Evolutionary conservation across 2,888 invertebrate species (phyloP), one percentile per base, ranked within the genome.

Genomic region (Perizoma flavofasciatum): DNA sequence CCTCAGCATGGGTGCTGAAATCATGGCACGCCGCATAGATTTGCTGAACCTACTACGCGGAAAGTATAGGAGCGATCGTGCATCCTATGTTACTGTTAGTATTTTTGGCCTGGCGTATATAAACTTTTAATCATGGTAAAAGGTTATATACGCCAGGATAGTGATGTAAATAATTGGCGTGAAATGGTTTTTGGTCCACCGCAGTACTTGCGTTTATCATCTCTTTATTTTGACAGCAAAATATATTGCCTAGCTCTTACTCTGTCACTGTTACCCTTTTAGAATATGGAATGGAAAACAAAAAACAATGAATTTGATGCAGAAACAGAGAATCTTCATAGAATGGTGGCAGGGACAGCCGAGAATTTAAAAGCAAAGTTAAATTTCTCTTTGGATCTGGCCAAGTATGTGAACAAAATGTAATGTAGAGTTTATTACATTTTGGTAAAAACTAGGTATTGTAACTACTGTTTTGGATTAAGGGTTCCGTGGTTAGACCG

Each of bases 401-500:
- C 85, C 6, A 89, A 84, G 91, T 91, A 74, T 66, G 77, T 40
- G 7, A 8, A 46, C 4, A 11, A 49, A 22, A 22, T 22, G 22
- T 22, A 22, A 22, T 22, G 22, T 22, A 22, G 22, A 22, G 22
- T 22, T 22, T 22, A 22, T 22, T 2, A 22, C 22, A 22, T 22
- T 22, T 22, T 22, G 22, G 22, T 22, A 22, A 22, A 37, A 37
- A 49, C 7, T 34, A 35, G 8, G 32, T 22, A 43, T 7, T 5
- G 22, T 43, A 41, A 6, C n/a, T 41, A n/a, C 10, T 43, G 10
- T 53, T 56, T 39, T 50, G 41, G 10, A 37, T 44, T 47, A 58
- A 92, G 91, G 68, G 73, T 85, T 55, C 79, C 92, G 1, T 92
- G 92, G 92, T 40, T 86, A 54, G 92, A 92, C 64, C 81, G 92